These are phyloP conservation scores for Trachelus troglodyta DNA, from an alignment of 2,888 invertebrate genomes.

Conservation along the genomic window DNA sequence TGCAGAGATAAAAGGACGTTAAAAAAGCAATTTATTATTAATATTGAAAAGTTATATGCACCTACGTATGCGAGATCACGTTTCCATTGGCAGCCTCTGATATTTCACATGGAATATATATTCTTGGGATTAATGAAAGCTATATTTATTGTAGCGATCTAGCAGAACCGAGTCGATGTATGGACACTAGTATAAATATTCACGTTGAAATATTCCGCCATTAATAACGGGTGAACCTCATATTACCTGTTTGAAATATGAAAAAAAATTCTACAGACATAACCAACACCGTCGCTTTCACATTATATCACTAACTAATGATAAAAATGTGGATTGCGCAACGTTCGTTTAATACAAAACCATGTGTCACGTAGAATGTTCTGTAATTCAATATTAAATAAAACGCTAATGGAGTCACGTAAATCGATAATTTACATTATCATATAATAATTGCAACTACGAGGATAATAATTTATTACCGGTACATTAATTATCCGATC, in stretches of 20 bases:
- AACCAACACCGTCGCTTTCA: background rate
- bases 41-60: background rate
- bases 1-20: background rate
- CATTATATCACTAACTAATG: background rate
- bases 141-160: slow-evolving; percentile 15
- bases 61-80: background rate
- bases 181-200: background rate
- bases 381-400: background rate
- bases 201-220: background rate
- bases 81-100: background rate
- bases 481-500: background rate
- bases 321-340: background rate
- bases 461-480: background rate
- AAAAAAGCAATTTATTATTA: background rate
- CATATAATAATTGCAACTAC: background rate
- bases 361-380: background rate
- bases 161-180: background rate
- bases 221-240: background rate
- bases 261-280: background rate
- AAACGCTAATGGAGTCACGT: background rate
- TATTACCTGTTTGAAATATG: background rate
- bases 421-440: background rate
- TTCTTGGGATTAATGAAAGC: slow-evolving; percentile 13
- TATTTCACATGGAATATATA: slow-evolving; percentile 10
- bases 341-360: background rate